Percentiles rank a stretch among this genome's conserved stretches.
These are phyloP conservation scores for Papilio elwesi DNA, from an alignment of 2,888 invertebrate genomes.

Conservation along the genomic window DNA sequence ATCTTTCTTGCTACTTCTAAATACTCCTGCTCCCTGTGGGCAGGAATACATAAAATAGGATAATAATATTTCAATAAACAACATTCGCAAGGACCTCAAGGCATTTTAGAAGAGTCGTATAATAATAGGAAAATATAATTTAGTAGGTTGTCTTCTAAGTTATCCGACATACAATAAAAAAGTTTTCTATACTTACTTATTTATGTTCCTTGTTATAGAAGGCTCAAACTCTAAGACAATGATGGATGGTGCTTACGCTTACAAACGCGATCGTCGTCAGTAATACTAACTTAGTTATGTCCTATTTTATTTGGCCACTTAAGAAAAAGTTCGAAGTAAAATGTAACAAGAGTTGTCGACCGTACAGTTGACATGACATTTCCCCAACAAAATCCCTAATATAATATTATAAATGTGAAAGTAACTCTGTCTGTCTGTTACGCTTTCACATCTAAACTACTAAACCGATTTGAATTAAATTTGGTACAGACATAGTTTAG, in stretches of 20 bases:
- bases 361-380: not conserved
- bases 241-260: not conserved
- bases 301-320: not conserved
- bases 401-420: no score
- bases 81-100: not conserved
- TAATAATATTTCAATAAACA: no score
- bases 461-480: no score
- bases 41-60: no score
- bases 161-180: not conserved
- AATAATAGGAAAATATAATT: not conserved
- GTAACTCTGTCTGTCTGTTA: no score
- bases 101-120: not conserved
- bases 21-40: no score
- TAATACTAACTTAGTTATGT: not conserved
- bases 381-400: no score
- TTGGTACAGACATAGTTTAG: no score
- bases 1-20: no score
- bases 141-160: not conserved
- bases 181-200: not conserved
- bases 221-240: not conserved
- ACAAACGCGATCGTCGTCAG: not conserved
- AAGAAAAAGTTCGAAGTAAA: not conserved
- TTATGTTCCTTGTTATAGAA: not conserved
- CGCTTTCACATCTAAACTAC: no score
- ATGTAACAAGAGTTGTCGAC: not conserved